Base-by-base conservation (phyloP, 2,797 vertebrate species). In the Lithobates sylvaticus region DNA sequence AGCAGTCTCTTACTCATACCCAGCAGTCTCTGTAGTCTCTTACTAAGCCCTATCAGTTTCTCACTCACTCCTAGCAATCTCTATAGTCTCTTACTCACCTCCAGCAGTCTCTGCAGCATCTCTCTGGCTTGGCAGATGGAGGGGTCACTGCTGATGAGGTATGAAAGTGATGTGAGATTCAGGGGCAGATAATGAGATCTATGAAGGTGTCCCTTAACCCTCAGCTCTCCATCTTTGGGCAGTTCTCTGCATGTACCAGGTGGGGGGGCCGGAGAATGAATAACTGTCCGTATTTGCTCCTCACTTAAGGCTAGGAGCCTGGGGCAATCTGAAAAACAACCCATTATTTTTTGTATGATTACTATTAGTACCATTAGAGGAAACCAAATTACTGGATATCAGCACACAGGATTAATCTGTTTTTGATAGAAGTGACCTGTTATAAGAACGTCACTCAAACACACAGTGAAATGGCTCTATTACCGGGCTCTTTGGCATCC, bases 61-160 rank as follows among this genome's bases (percentile, higher is more conserved):
- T 64, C 27, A 21, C 29, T 65, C 58, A 36, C 76, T 34, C 21
- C 54, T 10, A 78, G 61, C 18, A 78, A 4, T 42, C 76, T 67
- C 10, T 34, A 3, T 10, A 4, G 12, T 54, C 10, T 36, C 18
- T 54, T 39, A 36, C 84, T 92, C 86, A 91, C 97, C 94, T 94
- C 87, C 77, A 95, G 89, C 73, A 94, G 86, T 26, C 78, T 26
- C 12, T 78, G 79, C 69, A 93, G 93, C 42, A 89, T 84, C 44
- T 83, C 88, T 84, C 92, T 88, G 3, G 88, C 92, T 68, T 88
- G 88, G 72, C 92, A 88, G 76, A 94, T 91, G 16, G 69, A 21
- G 29, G 89, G 72, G 72, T 88, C 94, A 6, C 88, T 89, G 27
- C 86, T 80, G 26, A 97, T 90, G 12, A 96, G 92, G 90, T 93